phyloP scores from a whole-genome alignment of 1,140 invertebrate species.

The Scylla paramamosain region DNA sequence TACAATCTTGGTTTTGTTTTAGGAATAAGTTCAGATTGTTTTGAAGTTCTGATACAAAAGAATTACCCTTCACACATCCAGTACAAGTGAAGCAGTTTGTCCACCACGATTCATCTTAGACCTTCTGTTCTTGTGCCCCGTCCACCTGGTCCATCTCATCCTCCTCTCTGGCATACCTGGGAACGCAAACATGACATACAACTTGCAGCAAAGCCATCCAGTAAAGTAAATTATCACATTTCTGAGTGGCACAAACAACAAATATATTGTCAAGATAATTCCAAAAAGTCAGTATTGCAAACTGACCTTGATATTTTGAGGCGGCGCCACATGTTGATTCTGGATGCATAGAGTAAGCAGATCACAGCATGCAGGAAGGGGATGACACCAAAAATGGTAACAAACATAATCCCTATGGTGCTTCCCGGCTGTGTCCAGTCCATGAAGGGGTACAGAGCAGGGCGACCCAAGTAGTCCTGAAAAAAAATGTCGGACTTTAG shows the following conservation, averaged over 20 bases:
- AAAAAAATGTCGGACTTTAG: neutral
- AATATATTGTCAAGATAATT: neutral
- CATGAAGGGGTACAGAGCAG: constrained; percentile 63
- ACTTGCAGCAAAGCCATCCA: too few species aligned
- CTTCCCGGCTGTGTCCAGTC: constrained; percentile 70
- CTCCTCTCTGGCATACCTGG: constrained; percentile 65
- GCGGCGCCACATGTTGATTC: constrained; percentile 60
- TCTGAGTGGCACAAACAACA: neutral
- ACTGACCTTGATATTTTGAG: constrained; percentile 68
- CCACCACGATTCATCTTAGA: constrained; percentile 1
- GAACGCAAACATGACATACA: neutral
- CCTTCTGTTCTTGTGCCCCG: constrained; percentile 61
- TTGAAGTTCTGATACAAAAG: neutral
- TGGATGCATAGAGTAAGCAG: constrained; percentile 62
- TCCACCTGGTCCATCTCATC: constrained; percentile 66
- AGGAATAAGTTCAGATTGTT: too few species aligned
- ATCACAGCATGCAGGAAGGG: constrained; percentile 58
- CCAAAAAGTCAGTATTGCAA: neutral
- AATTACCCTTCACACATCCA: neutral
- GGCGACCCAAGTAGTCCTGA: constrained; percentile 63
- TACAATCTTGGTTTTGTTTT: too few species aligned
- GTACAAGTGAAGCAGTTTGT: neutral
- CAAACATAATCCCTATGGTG: constrained; percentile 62
- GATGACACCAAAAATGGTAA: constrained; percentile 42
- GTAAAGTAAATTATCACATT: neutral